phyloP scores from a whole-genome alignment of 2,888 invertebrate species.

The Conops quadrifasciatus region DNA sequence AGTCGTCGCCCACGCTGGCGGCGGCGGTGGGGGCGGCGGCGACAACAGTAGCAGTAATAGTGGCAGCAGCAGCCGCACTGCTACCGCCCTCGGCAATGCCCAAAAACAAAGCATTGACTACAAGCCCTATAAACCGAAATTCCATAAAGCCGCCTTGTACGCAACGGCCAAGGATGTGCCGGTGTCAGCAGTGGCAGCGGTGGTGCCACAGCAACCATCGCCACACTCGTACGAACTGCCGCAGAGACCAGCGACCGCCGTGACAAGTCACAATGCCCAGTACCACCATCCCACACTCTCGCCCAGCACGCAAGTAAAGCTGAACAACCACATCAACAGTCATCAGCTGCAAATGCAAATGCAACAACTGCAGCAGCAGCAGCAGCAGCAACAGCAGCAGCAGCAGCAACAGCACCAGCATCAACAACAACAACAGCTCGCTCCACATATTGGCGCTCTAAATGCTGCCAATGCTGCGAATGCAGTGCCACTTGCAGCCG shows the following conservation, averaged over 20 bases:
- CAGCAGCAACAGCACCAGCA: slow-evolving; percentile 50
- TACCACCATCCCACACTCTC: slow-evolving; percentile 55
- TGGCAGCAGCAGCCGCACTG: not conserved
- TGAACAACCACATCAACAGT: slow-evolving; percentile 59
- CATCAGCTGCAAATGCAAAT: slow-evolving; percentile 56
- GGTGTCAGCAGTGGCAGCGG: slow-evolving; percentile 35
- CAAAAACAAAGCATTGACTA: slow-evolving; percentile 64
- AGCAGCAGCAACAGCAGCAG: slow-evolving; percentile 51
- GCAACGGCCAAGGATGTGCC: slow-evolving; percentile 51
- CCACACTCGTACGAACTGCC: no score
- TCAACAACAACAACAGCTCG: no score
- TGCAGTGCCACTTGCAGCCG: slow-evolving; percentile 37
- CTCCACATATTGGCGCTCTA: no score
- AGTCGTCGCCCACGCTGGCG: slow-evolving; percentile 43
- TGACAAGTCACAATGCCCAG: slow-evolving; percentile 32
- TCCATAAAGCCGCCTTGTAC: slow-evolving; percentile 73
- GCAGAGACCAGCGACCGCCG: slow-evolving; percentile 22
- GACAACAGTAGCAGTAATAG: no score
- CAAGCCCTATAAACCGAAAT: slow-evolving; percentile 79
- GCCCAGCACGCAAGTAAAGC: slow-evolving; percentile 59
- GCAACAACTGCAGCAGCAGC: slow-evolving; percentile 56
- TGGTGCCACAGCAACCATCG: slow-evolving; percentile 42
- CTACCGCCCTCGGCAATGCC: slow-evolving; percentile 44
- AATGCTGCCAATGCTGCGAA: slow-evolving; percentile 43
- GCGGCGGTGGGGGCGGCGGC: no score